These are phyloP conservation scores for Xenopus laevis DNA, from an alignment of 2,113 vertebrate genomes.

Conservation along the genomic window DNA sequence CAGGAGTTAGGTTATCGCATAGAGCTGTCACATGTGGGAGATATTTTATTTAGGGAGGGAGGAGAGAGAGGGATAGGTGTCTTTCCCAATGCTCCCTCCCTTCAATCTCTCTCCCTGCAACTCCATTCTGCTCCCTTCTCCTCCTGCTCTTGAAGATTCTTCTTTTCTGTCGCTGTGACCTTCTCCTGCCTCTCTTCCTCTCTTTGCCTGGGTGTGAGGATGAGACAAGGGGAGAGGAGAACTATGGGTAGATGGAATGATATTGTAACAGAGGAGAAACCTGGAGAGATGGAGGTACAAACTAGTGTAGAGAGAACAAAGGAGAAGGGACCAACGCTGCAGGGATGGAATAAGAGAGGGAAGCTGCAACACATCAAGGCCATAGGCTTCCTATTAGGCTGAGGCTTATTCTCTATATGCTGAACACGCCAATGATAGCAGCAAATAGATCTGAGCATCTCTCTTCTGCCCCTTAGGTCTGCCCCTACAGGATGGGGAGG, in stretches of 20 bases:
- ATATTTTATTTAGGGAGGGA: too few relatives aligned
- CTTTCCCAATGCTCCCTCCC: background rate
- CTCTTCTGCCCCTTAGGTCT: constrained; percentile 62
- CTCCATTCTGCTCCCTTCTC: background rate
- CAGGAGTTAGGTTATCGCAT: constrained; percentile 3
- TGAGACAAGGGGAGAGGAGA: background rate
- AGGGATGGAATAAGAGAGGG: too few relatives aligned
- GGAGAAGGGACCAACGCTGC: too few relatives aligned
- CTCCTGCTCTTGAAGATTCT: background rate
- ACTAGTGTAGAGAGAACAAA: too few relatives aligned
- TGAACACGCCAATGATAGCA: too few relatives aligned
- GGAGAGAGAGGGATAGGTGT: background rate
- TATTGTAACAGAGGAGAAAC: too few relatives aligned
- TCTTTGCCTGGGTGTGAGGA: constrained; percentile 21
- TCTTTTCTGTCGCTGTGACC: background rate
- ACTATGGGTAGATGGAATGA: background rate
- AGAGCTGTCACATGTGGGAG: too few relatives aligned
- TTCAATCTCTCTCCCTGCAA: background rate
- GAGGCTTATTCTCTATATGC: too few relatives aligned
- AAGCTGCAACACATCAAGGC: too few relatives aligned
- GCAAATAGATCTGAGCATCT: too few relatives aligned
- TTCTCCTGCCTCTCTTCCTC: background rate
- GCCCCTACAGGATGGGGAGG: constrained; percentile 57
- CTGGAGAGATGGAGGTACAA: too few relatives aligned
- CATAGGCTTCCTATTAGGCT: too few relatives aligned